Percentiles rank a stretch among this genome's conserved stretches.
These are phyloP conservation scores for Eulemur macaco DNA, from an alignment of 2,113 vertebrate species.

Conservation along the genomic window DNA sequence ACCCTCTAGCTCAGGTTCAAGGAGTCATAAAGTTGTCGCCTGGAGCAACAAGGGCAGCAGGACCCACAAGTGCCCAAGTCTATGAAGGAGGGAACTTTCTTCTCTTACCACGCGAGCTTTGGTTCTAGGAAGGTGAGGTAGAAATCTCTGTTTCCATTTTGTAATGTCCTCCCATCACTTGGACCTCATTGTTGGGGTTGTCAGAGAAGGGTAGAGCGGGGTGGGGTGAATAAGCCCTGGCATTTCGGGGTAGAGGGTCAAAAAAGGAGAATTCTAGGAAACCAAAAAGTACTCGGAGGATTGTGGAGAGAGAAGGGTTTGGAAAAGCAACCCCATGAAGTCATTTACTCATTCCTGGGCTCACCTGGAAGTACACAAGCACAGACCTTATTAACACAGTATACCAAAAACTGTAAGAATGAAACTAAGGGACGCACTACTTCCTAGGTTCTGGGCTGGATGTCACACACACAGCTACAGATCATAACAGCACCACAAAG, in stretches of 20 bases:
- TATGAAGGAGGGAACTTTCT: not conserved
- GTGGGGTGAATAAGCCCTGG: not conserved
- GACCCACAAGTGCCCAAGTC: accelerated
- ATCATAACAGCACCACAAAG: no score
- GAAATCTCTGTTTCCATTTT: not conserved
- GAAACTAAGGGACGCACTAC: no score
- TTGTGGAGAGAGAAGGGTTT: not conserved
- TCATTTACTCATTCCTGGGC: not conserved
- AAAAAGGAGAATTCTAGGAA: not conserved
- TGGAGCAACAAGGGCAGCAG: accelerated
- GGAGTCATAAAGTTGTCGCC: not conserved
- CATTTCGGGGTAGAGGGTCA: not conserved
- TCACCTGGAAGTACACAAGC: accelerated
- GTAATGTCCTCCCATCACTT: not conserved
- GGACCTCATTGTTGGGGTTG: not conserved
- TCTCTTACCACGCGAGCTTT: not conserved
- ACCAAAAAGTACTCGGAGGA: not conserved
- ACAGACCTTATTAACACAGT: no score
- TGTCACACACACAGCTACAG: accelerated
- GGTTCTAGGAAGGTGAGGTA: no score
- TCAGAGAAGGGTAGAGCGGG: not conserved
- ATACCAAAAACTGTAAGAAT: accelerated
- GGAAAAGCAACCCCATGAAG: not conserved
- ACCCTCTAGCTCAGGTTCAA: not conserved
- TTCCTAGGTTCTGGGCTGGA: not conserved